Conservation (phyloP, 1,140 invertebrate genomes). For the Penaeus indicus region DNA sequence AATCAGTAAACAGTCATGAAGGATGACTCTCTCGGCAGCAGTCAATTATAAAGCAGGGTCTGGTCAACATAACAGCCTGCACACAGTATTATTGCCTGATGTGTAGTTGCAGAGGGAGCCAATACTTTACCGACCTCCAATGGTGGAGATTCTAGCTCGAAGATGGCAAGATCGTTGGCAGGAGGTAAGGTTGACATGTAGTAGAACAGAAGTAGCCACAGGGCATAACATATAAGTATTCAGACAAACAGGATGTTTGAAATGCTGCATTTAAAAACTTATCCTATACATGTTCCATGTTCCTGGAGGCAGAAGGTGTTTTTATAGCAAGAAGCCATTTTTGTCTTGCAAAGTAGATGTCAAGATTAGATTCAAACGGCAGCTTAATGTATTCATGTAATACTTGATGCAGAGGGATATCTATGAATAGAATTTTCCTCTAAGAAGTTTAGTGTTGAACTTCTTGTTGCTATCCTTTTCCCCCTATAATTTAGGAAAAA, state of each 20-base stretch:
- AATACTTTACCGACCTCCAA: conserved; percentile 90
- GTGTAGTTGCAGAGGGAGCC: conserved; percentile 79
- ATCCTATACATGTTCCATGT: too few relatives aligned
- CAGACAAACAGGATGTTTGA: too few relatives aligned
- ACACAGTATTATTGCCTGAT: conserved; percentile 97
- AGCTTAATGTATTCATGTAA: not conserved
- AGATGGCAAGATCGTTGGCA: conserved; percentile 99
- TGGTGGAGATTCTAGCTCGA: conserved; percentile 96
- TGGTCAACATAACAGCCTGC: conserved; percentile 96
- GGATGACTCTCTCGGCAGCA: conserved; percentile 87
- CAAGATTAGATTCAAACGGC: not conserved
- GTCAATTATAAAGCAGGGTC: conserved; percentile 93
- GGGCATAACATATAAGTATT: too few relatives aligned
- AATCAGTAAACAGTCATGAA: conserved; percentile 68
- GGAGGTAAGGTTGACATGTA: conserved; percentile 77
- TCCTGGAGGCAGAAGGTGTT: too few relatives aligned
- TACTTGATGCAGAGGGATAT: not conserved
- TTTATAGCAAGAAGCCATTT: too few relatives aligned
- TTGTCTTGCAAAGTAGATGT: not conserved
- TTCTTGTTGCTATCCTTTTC: too few relatives aligned
- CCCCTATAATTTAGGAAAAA: too few relatives aligned
- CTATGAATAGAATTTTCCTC: too few relatives aligned
- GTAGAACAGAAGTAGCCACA: too few relatives aligned
- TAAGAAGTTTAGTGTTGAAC: too few relatives aligned
- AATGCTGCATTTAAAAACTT: too few relatives aligned